phyloP scores from a whole-genome alignment of 1,140 invertebrate genomes.

The Ips nitidus region DNA sequence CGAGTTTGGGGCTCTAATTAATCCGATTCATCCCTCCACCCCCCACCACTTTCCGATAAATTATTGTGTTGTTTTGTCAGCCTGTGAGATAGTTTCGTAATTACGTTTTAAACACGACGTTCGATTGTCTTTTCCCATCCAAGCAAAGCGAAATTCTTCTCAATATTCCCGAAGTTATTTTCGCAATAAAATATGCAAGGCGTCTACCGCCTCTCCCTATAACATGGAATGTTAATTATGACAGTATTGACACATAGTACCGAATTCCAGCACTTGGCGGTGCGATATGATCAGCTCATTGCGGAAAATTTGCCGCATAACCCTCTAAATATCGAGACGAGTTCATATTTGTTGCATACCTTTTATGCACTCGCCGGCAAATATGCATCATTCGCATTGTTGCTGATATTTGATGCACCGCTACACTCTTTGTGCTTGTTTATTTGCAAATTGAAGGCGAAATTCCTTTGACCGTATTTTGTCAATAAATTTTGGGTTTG shows the following conservation, averaged over 20 bases:
- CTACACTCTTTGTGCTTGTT: conserved; percentile 24
- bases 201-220: conserved; percentile 40
- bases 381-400: conserved; percentile 48
- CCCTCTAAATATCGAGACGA: conserved; percentile 46
- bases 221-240: conserved; percentile 50
- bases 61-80: conserved; percentile 3
- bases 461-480: conserved; percentile 5
- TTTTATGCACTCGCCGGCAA: conserved; percentile 46
- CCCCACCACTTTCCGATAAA: background rate
- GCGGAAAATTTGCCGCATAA: conserved; percentile 42
- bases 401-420: conserved; percentile 22
- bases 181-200: conserved; percentile 39
- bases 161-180: no score
- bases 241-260: conserved; percentile 47
- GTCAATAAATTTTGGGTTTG: no score
- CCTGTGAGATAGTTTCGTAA: background rate
- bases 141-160: no score
- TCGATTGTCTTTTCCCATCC: no score
- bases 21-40: conserved; percentile 32
- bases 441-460: conserved; percentile 4
- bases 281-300: conserved; percentile 43
- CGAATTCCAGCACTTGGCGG: conserved; percentile 46
- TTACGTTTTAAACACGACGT: no score
- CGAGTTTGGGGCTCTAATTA: conserved; percentile 48
- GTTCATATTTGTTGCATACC: conserved; percentile 50